phyloP scores from a whole-genome alignment of 1,140 invertebrate species.

The Neoseiulus cucumeris region DNA sequence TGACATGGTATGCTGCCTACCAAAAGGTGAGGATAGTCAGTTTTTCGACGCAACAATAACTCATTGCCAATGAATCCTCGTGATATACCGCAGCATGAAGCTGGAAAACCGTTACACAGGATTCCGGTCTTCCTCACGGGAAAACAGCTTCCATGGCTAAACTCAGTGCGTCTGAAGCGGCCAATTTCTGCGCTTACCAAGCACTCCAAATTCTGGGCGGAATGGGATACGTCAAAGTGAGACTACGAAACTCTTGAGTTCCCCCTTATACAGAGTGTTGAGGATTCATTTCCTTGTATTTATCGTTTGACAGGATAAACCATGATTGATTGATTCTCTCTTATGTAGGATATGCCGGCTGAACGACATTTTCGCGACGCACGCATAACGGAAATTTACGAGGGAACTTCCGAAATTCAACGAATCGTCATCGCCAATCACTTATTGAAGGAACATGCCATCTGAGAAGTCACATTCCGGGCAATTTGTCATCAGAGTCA shows the following conservation, averaged over 20 bases:
- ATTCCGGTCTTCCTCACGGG: not conserved
- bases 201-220: slow-evolving; percentile 38
- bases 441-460: slow-evolving; percentile 58
- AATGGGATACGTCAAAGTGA: slow-evolving; percentile 57
- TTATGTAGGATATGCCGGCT: slow-evolving; percentile 68
- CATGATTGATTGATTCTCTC: no score
- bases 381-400: slow-evolving; percentile 52
- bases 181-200: slow-evolving; percentile 66
- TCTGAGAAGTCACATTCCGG: no score
- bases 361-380: slow-evolving; percentile 74
- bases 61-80: not conserved
- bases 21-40: slow-evolving; percentile 51
- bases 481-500: no score
- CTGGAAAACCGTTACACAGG: no score
- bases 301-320: no score
- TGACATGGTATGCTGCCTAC: slow-evolving; percentile 75
- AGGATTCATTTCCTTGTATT: no score
- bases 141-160: slow-evolving; percentile 73
- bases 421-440: slow-evolving; percentile 70
- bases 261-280: no score
- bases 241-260: not conserved
- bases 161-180: slow-evolving; percentile 75
- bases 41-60: not conserved
- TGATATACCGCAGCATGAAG: no score
- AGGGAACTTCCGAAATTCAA: slow-evolving; percentile 80